A percentile compares a stretch with the other conserved stretches of the same genome.
These are phyloP conservation scores for Oostethus manadensis DNA, from an alignment of 2,113 vertebrate species.

Conservation along the genomic window DNA sequence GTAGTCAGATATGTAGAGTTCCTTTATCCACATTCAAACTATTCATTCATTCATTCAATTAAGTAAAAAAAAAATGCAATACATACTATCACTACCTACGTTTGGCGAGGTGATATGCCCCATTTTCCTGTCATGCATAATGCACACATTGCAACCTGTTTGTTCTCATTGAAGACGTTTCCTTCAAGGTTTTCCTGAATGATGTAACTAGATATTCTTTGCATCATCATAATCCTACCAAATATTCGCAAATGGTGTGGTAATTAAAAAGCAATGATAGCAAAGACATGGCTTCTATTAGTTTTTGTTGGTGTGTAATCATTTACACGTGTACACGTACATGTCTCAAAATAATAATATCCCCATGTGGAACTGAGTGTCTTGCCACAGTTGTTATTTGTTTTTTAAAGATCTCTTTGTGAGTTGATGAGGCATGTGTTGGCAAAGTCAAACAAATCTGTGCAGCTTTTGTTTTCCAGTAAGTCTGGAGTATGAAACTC, in stretches of 20 bases:
- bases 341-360: conserved; percentile 15
- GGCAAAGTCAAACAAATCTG: conserved; percentile 24
- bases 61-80: no score
- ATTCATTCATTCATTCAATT: no score
- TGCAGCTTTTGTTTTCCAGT: conserved; percentile 40
- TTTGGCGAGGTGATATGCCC: no score
- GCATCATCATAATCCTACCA: conserved; percentile 15
- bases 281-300: conserved; percentile 37
- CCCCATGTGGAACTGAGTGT: not conserved
- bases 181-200: conserved; percentile 23
- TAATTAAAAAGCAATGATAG: conserved; percentile 12
- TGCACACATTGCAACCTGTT: conserved; percentile 25
- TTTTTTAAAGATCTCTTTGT: conserved; percentile 15
- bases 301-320: conserved; percentile 37
- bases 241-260: conserved; percentile 18
- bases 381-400: conserved; percentile 12
- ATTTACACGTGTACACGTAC: conserved; percentile 18
- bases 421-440: conserved; percentile 31
- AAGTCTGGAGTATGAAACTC: conserved; percentile 34
- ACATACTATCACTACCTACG: no score
- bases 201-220: conserved; percentile 29
- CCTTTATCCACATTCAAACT: no score
- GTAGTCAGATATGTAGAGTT: no score
- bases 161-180: conserved; percentile 33
- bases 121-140: conserved; percentile 1